phyloP scores from a whole-genome alignment of 2,888 invertebrate genomes.

The Margaritifera margaritifera region DNA sequence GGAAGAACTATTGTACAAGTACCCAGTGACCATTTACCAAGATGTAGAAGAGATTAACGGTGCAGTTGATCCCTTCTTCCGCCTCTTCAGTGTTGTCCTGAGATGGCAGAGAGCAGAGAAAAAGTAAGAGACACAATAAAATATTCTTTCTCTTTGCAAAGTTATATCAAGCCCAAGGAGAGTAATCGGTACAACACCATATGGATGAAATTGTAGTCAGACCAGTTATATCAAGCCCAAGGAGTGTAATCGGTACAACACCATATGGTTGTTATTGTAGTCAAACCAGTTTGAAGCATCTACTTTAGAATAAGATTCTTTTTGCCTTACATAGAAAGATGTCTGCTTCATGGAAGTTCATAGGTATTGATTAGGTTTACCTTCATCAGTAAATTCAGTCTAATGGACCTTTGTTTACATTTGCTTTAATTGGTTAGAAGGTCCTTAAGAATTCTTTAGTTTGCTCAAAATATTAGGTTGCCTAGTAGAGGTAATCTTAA shows the following conservation, averaged over 20 bases:
- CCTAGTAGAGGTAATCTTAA: too few relatives aligned
- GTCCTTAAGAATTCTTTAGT: too few relatives aligned
- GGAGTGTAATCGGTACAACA: not conserved
- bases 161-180: not conserved
- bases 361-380: too few relatives aligned
- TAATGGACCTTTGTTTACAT: too few relatives aligned
- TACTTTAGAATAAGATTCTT: too few relatives aligned
- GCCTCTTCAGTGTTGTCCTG: constrained; percentile 77
- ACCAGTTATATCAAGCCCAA: not conserved
- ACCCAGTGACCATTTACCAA: constrained; percentile 83
- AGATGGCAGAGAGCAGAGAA: constrained; percentile 87
- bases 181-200: not conserved
- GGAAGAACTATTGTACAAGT: constrained; percentile 90
- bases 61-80: constrained; percentile 78
- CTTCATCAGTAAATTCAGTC: too few relatives aligned
- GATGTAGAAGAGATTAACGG: constrained; percentile 83
- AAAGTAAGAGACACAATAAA: constrained; percentile 70
- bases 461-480: too few relatives aligned
- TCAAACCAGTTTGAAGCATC: too few relatives aligned
- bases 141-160: not conserved
- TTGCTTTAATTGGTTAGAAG: too few relatives aligned
- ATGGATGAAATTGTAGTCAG: not conserved
- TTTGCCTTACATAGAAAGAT: too few relatives aligned
- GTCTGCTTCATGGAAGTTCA: too few relatives aligned
- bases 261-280: not conserved